These are phyloP conservation scores for Drosophila aff. DNA, from an alignment of 1,140 invertebrate species.

Conservation along the genomic window DNA sequence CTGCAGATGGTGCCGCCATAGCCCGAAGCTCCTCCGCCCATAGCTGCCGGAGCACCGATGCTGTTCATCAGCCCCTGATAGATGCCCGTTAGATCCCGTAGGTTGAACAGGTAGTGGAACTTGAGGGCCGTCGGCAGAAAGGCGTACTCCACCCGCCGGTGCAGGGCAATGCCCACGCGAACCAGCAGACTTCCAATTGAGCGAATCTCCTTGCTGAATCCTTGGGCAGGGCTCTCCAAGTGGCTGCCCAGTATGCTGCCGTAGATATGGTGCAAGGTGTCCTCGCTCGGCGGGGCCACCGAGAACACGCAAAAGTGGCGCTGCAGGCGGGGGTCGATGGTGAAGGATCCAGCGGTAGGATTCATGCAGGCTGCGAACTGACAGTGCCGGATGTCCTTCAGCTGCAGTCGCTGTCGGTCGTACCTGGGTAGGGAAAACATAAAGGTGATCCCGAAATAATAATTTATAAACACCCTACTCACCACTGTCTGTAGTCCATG, in stretches of 20 bases:
- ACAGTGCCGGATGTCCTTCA: slow-evolving; percentile 97
- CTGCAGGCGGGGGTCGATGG: slow-evolving; percentile 95
- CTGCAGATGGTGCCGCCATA: slow-evolving; percentile 87
- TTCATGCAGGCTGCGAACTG: slow-evolving; percentile 99
- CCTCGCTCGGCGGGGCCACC: slow-evolving; percentile 91
- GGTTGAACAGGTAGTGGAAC: slow-evolving; percentile 98
- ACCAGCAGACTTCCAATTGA: slow-evolving; percentile 89
- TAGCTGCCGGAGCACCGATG: slow-evolving; percentile 77
- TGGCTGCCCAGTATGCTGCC: slow-evolving; percentile 93
- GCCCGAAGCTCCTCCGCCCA: slow-evolving; percentile 36
- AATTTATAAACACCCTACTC: background rate
- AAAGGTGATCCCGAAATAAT: too few relatives aligned
- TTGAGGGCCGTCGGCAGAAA: slow-evolving; percentile 97
- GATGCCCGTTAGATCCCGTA: slow-evolving; percentile 96
- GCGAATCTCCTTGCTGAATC: slow-evolving; percentile 88
- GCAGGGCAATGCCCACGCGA: slow-evolving; percentile 91
- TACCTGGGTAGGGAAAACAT: slow-evolving; percentile 84
- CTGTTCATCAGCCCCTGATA: slow-evolving; percentile 88
- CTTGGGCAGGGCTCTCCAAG: slow-evolving; percentile 88
- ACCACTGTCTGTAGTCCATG: slow-evolving; percentile 96
- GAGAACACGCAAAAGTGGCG: slow-evolving; percentile 97
- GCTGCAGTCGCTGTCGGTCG: slow-evolving; percentile 92
- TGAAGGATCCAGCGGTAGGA: slow-evolving; percentile 97
- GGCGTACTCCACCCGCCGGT: slow-evolving; percentile 90
- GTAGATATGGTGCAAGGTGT: slow-evolving; percentile 94